phyloP scores from a whole-genome alignment of 2,113 vertebrate genomes.

The Sula dactylatra region DNA sequence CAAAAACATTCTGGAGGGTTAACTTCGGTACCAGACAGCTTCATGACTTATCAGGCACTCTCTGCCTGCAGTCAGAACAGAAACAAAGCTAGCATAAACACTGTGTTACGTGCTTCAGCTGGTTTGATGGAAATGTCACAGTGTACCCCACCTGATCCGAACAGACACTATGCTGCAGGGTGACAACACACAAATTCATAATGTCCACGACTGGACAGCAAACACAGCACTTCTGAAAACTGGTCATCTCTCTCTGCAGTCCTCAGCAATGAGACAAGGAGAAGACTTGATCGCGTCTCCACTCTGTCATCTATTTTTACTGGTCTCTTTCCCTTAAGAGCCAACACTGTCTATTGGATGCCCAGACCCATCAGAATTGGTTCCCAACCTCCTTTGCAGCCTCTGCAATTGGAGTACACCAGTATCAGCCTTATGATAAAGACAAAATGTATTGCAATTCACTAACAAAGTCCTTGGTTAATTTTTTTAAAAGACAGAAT shows the following conservation, averaged over 20 bases:
- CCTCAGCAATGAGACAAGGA: not conserved
- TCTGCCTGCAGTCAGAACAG: not conserved
- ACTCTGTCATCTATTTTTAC: not conserved
- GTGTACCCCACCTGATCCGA: too few species aligned
- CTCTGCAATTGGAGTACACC: not conserved
- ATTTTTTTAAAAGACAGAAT: not conserved
- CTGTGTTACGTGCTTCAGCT: not conserved
- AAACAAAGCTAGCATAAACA: not conserved
- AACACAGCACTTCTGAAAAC: not conserved
- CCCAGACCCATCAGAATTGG: not conserved
- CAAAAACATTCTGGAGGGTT: not conserved
- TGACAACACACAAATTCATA: not conserved
- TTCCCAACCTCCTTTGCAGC: not conserved
- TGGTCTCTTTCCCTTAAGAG: not conserved
- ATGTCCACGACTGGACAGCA: not conserved
- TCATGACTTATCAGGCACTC: not conserved
- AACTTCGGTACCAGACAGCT: not conserved
- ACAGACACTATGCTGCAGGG: not conserved
- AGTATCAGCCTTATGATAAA: not conserved
- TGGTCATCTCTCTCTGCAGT: not conserved
- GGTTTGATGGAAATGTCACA: not conserved
- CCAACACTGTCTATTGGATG: not conserved
- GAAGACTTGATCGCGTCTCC: not conserved
- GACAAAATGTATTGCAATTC: not conserved
- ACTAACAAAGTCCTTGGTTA: not conserved